phyloP scores from a whole-genome alignment of 2,797 vertebrate species.

The Sebastes miniatus region DNA sequence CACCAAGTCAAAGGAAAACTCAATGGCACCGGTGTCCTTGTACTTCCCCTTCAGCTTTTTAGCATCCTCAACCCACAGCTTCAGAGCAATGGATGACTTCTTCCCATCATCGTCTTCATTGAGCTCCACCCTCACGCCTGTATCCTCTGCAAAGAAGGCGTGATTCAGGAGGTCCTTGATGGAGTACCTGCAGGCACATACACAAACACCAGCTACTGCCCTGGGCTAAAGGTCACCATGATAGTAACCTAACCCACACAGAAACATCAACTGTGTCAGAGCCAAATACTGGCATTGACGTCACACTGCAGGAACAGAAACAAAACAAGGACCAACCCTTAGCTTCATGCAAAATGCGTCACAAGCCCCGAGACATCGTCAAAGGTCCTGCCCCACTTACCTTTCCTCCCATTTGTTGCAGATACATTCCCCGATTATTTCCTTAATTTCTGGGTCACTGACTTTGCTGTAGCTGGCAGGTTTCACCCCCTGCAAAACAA shows the following conservation, averaged over 20 bases:
- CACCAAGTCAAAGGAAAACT: slow-evolving; percentile 95
- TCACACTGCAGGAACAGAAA: slow-evolving; percentile 39
- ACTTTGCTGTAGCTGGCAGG: slow-evolving; percentile 98
- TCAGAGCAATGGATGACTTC: slow-evolving; percentile 93
- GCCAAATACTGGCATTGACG: slow-evolving; percentile 39
- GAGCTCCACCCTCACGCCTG: slow-evolving; percentile 97
- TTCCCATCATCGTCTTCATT: slow-evolving; percentile 97
- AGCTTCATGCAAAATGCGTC: neutral
- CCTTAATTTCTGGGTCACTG: slow-evolving; percentile 96
- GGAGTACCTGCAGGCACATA: slow-evolving; percentile 86
- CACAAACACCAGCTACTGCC: slow-evolving; percentile 34
- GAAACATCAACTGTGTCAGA: slow-evolving; percentile 34
- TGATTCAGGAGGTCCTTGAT: slow-evolving; percentile 99
- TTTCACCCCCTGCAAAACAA: slow-evolving; percentile 90
- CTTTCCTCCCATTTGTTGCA: slow-evolving; percentile 96
- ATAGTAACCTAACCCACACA: slow-evolving; percentile 23
- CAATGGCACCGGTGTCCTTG: slow-evolving; percentile 97
- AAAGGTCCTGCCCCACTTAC: slow-evolving; percentile 75
- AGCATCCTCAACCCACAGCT: slow-evolving; percentile 98
- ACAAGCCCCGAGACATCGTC: neutral
- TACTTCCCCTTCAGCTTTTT: slow-evolving; percentile 99
- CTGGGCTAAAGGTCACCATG: slow-evolving; percentile 21
- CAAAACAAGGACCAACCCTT: slow-evolving; percentile 25
- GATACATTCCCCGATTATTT: slow-evolving; percentile 99
- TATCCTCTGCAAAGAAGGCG: slow-evolving; percentile 98